Base-by-base conservation (phyloP, 2,888 invertebrate species). In the Podabrus alpinus region DNA sequence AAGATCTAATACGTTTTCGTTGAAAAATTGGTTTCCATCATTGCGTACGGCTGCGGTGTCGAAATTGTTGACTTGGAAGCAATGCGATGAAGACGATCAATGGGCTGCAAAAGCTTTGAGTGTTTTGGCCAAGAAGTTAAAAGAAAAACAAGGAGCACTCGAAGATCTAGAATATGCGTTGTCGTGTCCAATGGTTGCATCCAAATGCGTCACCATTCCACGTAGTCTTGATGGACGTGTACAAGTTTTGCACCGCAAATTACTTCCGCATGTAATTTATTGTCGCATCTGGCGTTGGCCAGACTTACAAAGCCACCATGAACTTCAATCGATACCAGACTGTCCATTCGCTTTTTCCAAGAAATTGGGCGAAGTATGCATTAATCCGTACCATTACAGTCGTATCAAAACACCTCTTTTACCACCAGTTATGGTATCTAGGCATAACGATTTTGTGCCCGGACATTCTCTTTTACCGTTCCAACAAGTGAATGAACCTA, bases 221-320 rank as follows among this genome's bases (percentile, higher is more conserved):
- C 89, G 98, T 79, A 98, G 98, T 80, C 90, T 98, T 71, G 99
- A 99, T 87, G 99, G 99, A 0, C 90, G 99, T 81, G 89, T 99
- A 76, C 99, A 99, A 91, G 97, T 98, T 81, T 97, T 97, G 0
- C 98, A 99, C 87, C 92, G 98, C 68, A 99, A 99, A 89, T 98
- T 98, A 5, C 89, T 99, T 69, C 99, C 99, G 0, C 99, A 99
- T 88, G 99, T 99, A 10, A 99, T 99, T 82, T 99, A 99, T 88
- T 99, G 99, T 86, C 92, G 99, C 71, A 99, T 99, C 9, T 99
- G 98, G 98, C 92, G 99, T 78, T 99, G 99, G 99, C 99, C 99
- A 0, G 99, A 99, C 88, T 90, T 99, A 4, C 98, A 98, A 87
- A 97, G 96, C 81, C 99, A 99, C 86, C 99, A 99, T 86, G 99